Percentiles rank a stretch among this genome's conserved stretches.
These are phyloP conservation scores for Machimus rusticus DNA, from an alignment of 2,888 invertebrate genomes.

Conservation along the genomic window DNA sequence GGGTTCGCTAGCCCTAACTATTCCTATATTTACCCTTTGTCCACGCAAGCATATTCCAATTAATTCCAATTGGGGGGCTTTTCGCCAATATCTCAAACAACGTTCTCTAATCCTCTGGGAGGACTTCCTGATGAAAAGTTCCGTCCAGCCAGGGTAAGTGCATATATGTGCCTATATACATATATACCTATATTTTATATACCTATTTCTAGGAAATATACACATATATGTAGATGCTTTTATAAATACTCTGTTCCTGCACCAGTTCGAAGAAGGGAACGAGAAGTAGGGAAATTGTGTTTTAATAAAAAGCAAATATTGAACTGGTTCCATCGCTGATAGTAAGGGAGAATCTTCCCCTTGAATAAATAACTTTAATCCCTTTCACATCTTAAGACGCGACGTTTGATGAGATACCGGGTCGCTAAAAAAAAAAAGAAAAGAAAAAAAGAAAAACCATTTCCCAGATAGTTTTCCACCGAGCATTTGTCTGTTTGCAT, in stretches of 20 bases:
- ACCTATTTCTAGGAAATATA: not conserved
- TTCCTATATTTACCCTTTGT: constrained; percentile 11
- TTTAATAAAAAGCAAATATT: constrained; percentile 37
- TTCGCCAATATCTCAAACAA: constrained; percentile 3
- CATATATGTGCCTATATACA: not conserved
- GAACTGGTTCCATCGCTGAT: not conserved
- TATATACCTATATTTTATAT: not conserved
- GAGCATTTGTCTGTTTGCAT: not conserved
- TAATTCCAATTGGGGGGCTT: constrained; percentile 18
- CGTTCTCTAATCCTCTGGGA: constrained; percentile 20
- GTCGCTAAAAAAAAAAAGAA: not conserved
- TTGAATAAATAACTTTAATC: not conserved
- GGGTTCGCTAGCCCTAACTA: not conserved
- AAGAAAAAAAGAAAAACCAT: not conserved
- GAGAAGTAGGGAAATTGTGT: not conserved
- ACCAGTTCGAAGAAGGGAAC: not conserved
- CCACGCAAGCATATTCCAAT: constrained; percentile 13
- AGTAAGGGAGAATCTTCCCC: not conserved
- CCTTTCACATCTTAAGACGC: not conserved
- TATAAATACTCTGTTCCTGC: not conserved
- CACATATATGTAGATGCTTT: not conserved
- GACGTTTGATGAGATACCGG: not conserved
- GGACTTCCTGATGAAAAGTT: not conserved
- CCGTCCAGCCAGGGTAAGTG: not conserved
- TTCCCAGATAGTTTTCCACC: not conserved